Base-by-base conservation (phyloP, 1,140 invertebrate genomes). In the Nasonia vitripennis region DNA sequence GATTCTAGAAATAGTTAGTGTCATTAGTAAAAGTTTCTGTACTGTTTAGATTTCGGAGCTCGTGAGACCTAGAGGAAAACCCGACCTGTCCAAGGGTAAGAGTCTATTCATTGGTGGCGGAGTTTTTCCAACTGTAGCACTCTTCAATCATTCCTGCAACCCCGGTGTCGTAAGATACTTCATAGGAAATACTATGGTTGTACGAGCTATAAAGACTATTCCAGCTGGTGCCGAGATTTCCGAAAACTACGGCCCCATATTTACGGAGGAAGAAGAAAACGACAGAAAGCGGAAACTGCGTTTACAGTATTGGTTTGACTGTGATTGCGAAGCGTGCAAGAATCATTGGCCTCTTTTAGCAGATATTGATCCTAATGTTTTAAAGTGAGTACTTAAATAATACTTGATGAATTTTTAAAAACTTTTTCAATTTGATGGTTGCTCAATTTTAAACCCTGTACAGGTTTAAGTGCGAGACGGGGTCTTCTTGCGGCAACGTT, bases 141-240 rank as follows among this genome's bases (percentile, higher is more conserved):
- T 98, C 34, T 97, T 99, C 88, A 99, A 99, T 92, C 98, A 99
- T 91, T 98, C 98, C 0, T 99, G 98, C 90, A 97, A 98, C 92
- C 98, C 98, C 10, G 95, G 96, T 83, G 95, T 99, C 51, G 95
- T 97, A 0, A 95, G 98, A 87, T 98, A 98, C 89, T 98, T 97
- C 89, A 94, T 96, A 67, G 97, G 96, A 17, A 96, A 95, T 34
- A 95, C 95, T 41, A 96, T 98, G 86, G 94, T 98, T n/a, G 95
- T 97, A 0, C 94, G 96, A 87, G 95, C 97, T 1, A 95, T 98
- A 17, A 95, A 96, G 84, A 95, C 95, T 23, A 96, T 98, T 74
- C 94, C 94, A 86, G 94, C 94, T 84, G 97, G 96, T 0, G 95
- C 96, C 87, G 95, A 97, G 88, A 95, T 99, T 34, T 95, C 95